Evolutionary conservation across 2,113 vertebrate genomes (phyloP).

Genomic region (Paraplagusia blochii): DNA sequence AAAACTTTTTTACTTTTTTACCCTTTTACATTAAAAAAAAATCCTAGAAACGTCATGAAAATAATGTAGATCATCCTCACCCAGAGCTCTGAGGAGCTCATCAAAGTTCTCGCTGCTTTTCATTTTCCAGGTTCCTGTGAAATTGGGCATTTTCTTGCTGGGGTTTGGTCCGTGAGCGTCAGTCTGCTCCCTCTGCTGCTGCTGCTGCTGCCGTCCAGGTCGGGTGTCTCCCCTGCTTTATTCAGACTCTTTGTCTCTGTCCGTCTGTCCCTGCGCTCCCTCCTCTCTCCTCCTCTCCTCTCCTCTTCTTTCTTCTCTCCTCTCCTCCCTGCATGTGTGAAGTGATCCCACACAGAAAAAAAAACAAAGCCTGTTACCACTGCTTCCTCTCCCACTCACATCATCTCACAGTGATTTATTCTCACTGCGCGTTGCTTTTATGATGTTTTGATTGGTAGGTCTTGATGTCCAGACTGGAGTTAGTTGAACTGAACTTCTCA

Average conservation of each 20-base stretch:
- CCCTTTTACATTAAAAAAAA: background rate
- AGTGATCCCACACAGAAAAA: conserved; percentile 46
- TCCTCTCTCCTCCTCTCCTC: background rate
- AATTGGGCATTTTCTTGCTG: conserved; percentile 81
- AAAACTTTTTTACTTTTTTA: background rate
- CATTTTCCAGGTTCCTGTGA: conserved; percentile 90
- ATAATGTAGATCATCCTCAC: conserved; percentile 66
- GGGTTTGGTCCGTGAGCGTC: conserved; percentile 3
- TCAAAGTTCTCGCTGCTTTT: conserved; percentile 89
- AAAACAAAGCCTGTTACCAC: conserved; percentile 20
- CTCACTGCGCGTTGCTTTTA: conserved; percentile 14
- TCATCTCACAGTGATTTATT: conserved; percentile 23
- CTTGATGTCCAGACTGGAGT: background rate
- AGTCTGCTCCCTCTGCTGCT: conserved; percentile 12
- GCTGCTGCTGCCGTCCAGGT: conserved; percentile 14
- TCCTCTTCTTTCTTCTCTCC: conserved; percentile 21
- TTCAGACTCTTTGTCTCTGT: conserved; percentile 39
- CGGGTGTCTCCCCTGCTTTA: conserved; percentile 49
- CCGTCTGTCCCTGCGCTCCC: background rate
- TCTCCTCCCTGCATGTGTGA: conserved; percentile 24
- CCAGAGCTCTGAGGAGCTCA: conserved; percentile 88
- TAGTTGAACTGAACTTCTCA: conserved; percentile 1
- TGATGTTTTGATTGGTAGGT: background rate
- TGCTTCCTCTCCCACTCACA: conserved; percentile 29
- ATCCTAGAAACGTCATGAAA: background rate